These are phyloP conservation scores for Heterodera filipjevi DNA, from an alignment of 2,888 invertebrate species.

Conservation along the genomic window DNA sequence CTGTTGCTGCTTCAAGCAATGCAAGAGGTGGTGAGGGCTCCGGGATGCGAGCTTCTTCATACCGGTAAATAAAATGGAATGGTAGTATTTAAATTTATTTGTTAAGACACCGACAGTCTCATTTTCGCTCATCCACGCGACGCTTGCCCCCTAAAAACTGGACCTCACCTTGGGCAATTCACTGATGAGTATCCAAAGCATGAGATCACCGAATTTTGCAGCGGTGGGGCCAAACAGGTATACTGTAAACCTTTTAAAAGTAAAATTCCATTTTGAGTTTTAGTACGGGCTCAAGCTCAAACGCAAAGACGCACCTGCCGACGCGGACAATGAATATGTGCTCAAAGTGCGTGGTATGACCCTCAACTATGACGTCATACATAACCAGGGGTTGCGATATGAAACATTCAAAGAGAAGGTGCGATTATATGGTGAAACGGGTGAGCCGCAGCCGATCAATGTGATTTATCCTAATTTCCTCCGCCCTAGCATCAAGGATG, in stretches of 20 bases:
- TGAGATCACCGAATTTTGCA: conserved; percentile 6
- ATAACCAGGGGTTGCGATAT: neutral
- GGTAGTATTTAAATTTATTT: neutral
- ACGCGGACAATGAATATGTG: neutral
- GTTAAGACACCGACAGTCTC: neutral
- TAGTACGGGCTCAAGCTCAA: neutral
- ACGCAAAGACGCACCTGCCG: neutral
- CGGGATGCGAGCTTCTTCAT: conserved; percentile 3
- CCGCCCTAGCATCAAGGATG: neutral
- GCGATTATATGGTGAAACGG: neutral
- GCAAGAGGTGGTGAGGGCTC: conserved; percentile 13
- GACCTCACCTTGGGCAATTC: conserved; percentile 6
- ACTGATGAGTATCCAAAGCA: conserved; percentile 23
- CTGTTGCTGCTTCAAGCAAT: neutral
- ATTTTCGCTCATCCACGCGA: neutral
- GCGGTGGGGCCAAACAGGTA: conserved; percentile 14
- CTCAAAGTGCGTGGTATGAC: conserved; percentile 25
- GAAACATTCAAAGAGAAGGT: conserved; percentile 16
- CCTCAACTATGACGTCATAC: conserved; percentile 4
- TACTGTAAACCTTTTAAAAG: neutral
- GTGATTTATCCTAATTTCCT: conserved; percentile 9
- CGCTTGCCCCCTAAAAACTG: neutral
- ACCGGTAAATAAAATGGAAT: neutral
- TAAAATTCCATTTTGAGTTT: neutral
- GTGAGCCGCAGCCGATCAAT: neutral